These are phyloP conservation scores for Horisme vitalbata DNA, from an alignment of 2,888 invertebrate species.

Conservation along the genomic window DNA sequence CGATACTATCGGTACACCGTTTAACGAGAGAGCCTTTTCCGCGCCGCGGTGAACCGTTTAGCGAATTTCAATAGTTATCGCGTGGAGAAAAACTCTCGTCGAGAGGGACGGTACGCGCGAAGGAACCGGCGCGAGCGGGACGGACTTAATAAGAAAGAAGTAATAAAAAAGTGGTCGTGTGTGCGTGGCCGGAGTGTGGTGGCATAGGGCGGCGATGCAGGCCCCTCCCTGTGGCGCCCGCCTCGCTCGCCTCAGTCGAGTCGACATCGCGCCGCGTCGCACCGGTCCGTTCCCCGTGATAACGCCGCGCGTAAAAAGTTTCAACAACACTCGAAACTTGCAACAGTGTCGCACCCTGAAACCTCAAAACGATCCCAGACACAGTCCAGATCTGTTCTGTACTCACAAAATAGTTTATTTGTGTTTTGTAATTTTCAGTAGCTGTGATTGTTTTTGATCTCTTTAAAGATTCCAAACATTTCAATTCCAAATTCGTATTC, in stretches of 20 bases:
- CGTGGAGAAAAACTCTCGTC: conserved; percentile 76
- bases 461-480: conserved; percentile 5
- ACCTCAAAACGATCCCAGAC: conserved; percentile 35
- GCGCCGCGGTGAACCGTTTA: conserved; percentile 80
- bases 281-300: conserved; percentile 62
- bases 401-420: conserved; percentile 40
- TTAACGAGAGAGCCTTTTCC: conserved; percentile 82
- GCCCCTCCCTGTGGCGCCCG: conserved; percentile 77
- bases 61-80: conserved; percentile 83
- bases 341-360: conserved; percentile 50
- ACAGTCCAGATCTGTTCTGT: conserved; percentile 27
- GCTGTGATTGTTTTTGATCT: conserved; percentile 39
- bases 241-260: conserved; percentile 74
- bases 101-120: conserved; percentile 62
- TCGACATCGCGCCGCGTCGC: conserved; percentile 71
- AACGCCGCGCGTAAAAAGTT: conserved; percentile 77
- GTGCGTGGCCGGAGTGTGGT: conserved; percentile 80
- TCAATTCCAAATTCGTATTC: conserved; percentile 13
- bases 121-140: conserved; percentile 65
- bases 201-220: conserved; percentile 78
- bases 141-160: conserved; percentile 76
- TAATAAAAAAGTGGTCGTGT: conserved; percentile 80
- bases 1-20: conserved; percentile 77
- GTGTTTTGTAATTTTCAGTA: conserved; percentile 31
- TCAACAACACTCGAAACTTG: conserved; percentile 67